Evolutionary conservation across 1,140 invertebrate species (phyloP).

Genomic region (Thereuonema tuberculata): DNA sequence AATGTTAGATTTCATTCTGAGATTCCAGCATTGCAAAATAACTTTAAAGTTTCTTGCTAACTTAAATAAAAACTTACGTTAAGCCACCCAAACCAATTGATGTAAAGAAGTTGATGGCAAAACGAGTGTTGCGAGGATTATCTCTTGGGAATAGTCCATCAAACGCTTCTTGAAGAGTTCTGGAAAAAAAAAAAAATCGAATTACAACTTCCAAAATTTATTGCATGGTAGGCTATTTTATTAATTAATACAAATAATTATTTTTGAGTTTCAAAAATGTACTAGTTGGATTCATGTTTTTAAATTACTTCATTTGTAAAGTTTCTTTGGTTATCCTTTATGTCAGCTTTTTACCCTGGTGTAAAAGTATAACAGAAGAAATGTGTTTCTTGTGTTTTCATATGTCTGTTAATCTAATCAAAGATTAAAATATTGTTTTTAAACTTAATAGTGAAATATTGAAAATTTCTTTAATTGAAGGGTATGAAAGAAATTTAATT

Average conservation of each 20-base stretch:
- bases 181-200: slow-evolving; percentile 25
- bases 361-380: too few relatives aligned
- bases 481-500: too few relatives aligned
- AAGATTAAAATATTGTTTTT: too few relatives aligned
- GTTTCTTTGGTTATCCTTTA: too few relatives aligned
- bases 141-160: slow-evolving; percentile 88
- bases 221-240: slow-evolving; percentile 12
- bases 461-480: too few relatives aligned
- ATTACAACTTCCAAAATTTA: background rate
- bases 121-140: slow-evolving; percentile 90
- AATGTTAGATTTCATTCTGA: background rate
- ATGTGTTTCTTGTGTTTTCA: too few relatives aligned
- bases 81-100: slow-evolving; percentile 93
- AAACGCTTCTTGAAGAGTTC: slow-evolving; percentile 68
- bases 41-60: background rate
- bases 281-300: too few relatives aligned
- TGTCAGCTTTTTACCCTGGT: too few relatives aligned
- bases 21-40: background rate
- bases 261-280: too few relatives aligned
- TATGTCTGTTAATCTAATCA: too few relatives aligned
- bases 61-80: slow-evolving; percentile 44
- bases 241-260: slow-evolving; percentile 11
- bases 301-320: too few relatives aligned
- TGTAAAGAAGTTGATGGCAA: slow-evolving; percentile 99
- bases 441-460: too few relatives aligned